Percentiles rank a stretch among this genome's conserved stretches.
phyloP scores from a whole-genome alignment of 2,113 vertebrate species.

The Nothobranchius furzeri region DNA sequence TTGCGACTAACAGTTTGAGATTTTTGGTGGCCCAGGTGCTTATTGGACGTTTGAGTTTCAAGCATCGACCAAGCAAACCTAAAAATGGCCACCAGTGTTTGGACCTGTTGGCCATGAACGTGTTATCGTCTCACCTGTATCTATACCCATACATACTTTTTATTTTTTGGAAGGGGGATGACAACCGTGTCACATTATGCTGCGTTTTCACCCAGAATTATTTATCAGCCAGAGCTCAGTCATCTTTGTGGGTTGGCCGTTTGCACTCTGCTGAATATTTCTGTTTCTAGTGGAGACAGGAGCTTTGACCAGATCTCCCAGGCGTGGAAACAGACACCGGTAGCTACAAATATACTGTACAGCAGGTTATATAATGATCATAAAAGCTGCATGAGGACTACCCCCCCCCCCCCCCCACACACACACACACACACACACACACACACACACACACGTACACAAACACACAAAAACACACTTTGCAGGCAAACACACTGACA shows the following conservation, averaged over 20 bases:
- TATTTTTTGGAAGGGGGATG: constrained; percentile 28
- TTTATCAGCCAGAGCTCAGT: constrained; percentile 61
- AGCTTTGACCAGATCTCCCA: constrained; percentile 48
- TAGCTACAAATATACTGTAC: constrained; percentile 35
- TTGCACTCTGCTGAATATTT: constrained; percentile 72
- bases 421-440: no score
- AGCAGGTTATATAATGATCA: constrained; percentile 59
- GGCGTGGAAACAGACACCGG: constrained; percentile 37
- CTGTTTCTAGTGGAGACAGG: constrained; percentile 67
- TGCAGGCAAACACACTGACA: constrained; percentile 45
- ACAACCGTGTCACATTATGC: constrained; percentile 60
- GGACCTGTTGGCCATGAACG: constrained; percentile 1
- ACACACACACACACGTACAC: no score
- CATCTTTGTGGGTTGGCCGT: constrained; percentile 54
- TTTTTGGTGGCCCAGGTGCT: not conserved
- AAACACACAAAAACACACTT: no score
- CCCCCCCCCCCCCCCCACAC: not conserved
- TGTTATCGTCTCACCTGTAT: constrained; percentile 29
- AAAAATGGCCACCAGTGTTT: not conserved
- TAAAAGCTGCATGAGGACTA: constrained; percentile 59
- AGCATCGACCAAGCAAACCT: not conserved
- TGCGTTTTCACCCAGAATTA: constrained; percentile 67
- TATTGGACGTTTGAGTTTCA: not conserved
- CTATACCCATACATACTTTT: not conserved
- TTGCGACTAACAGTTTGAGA: not conserved